Conservation (phyloP, 53 echinoderm and acorn worm genomes). For the Holothuria scabra region DNA sequence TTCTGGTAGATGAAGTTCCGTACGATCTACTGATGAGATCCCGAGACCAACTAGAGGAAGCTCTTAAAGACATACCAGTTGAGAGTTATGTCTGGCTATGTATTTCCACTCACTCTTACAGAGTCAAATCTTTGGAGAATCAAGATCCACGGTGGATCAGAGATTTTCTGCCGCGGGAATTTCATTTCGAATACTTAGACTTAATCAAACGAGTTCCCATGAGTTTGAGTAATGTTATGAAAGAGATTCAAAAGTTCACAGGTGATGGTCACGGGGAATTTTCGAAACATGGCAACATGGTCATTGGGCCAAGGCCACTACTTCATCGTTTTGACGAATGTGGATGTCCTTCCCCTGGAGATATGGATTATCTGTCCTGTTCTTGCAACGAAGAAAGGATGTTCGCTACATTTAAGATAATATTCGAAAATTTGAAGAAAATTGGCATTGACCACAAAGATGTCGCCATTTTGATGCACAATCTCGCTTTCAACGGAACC, state of each 20-base stretch:
- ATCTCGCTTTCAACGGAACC: constrained; percentile 13
- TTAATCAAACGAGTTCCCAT: constrained; percentile 18
- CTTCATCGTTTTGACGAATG: constrained; percentile 12
- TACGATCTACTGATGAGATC: constrained; percentile 29
- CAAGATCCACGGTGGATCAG: constrained; percentile 36
- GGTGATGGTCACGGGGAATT: constrained; percentile 29
- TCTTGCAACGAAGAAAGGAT: constrained; percentile 6
- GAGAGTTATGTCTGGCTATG: constrained; percentile 19
- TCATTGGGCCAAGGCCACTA: constrained; percentile 16
- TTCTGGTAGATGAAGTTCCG: constrained; percentile 38
- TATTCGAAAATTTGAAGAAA: not conserved
- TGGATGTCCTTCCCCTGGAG: not conserved
- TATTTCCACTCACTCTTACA: constrained; percentile 27
- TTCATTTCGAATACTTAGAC: constrained; percentile 24
- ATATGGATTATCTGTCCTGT: not conserved
- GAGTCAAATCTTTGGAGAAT: constrained; percentile 5
- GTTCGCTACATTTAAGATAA: not conserved
- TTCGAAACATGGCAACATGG: constrained; percentile 28
- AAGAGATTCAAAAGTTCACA: constrained; percentile 29
- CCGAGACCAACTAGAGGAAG: not conserved
- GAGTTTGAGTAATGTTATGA: constrained; percentile 18
- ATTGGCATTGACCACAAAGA: not conserved
- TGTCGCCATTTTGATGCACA: constrained; percentile 5
- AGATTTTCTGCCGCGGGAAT: not conserved
- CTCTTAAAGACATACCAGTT: not conserved